Evolutionary conservation across 1,140 invertebrate genomes (phyloP), one percentile per base, ranked within the genome.

Genomic region (Drosophila sproati): DNA sequence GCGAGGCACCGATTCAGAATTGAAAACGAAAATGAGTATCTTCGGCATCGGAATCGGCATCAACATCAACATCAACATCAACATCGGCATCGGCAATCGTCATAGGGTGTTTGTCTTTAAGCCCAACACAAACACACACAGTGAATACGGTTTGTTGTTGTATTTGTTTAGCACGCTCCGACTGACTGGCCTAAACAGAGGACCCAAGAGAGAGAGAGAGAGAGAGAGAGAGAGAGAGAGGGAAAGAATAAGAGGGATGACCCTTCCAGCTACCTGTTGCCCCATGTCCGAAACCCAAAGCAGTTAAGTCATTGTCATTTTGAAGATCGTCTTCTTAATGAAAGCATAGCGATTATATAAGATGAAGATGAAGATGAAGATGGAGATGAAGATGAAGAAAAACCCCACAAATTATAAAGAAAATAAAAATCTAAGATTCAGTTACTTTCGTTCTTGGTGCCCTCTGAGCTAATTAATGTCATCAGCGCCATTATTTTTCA

Each of bases 381-480:
- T 20, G 20, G 20, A 20, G 20, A 20, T 20, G 20, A 20, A 20
- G 43, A 50, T 10, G 39, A 37, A 37, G 3, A 63, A 47, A 8
- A 60, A n/a, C 55, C 55, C 57, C 20, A 31, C 20, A 20, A 20
- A 20, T 20, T 20, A 20, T 20, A 41, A 47, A 20, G 5, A 56
- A n/a, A 60, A 47, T 4, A 48, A 43, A 55, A 43, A 39, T n/a
- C 35, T 34, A 32, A 67, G 57, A 35, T 39, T 28, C n/a, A 45
- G 47, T 47, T 62, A 70, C 68, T 85, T 51, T 59, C 51, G 32
- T 77, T 74, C 48, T 64, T 47, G 47, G 29, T 12, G 28, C 43
- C 34, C 34, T 62, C 8, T 80, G 71, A 62, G 76, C 80, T 88
- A 88, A 89, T 88, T 89, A 88, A 89, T 88, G 83, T 88, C 85